Percentiles rank a stretch among this genome's conserved stretches.
These are phyloP conservation scores for Sus cebifrons DNA, from an alignment of 2,797 vertebrate genomes.

Conservation along the genomic window DNA sequence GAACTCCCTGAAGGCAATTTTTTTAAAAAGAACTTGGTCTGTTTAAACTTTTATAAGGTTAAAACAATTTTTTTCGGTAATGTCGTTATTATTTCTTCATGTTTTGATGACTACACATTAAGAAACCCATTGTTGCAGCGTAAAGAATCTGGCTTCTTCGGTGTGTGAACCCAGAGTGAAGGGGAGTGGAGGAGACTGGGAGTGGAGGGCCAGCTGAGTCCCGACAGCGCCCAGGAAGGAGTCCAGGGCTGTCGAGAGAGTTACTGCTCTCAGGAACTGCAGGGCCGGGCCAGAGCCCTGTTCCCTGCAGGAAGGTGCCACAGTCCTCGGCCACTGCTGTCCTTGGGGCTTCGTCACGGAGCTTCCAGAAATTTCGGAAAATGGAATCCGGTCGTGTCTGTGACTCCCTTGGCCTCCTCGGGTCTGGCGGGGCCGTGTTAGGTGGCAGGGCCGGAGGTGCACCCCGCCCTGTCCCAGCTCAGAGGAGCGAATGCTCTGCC, in stretches of 20 bases:
- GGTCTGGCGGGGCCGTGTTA: too few relatives aligned
- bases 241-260: not conserved
- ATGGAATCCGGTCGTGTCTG: not conserved
- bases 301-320: not conserved
- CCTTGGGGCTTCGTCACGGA: not conserved
- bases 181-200: not conserved
- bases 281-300: not conserved
- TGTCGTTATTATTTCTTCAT: not conserved
- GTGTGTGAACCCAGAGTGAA: not conserved
- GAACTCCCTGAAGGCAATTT: not conserved
- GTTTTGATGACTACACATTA: not conserved
- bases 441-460: not conserved
- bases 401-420: not conserved
- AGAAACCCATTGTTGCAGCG: not conserved
- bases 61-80: not conserved
- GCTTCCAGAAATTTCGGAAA: not conserved
- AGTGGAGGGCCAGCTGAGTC: fast-evolving
- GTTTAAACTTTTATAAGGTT: not conserved
- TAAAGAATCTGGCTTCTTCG: not conserved
- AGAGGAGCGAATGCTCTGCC: not conserved
- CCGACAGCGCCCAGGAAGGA: not conserved
- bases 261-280: not conserved
- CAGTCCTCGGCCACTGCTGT: not conserved
- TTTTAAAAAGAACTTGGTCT: not conserved
- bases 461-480: too few relatives aligned